Evolutionary conservation across 2,888 invertebrate genomes (phyloP), one percentile per base, ranked within the genome.

Genomic region (Argynnis bischoffii): DNA sequence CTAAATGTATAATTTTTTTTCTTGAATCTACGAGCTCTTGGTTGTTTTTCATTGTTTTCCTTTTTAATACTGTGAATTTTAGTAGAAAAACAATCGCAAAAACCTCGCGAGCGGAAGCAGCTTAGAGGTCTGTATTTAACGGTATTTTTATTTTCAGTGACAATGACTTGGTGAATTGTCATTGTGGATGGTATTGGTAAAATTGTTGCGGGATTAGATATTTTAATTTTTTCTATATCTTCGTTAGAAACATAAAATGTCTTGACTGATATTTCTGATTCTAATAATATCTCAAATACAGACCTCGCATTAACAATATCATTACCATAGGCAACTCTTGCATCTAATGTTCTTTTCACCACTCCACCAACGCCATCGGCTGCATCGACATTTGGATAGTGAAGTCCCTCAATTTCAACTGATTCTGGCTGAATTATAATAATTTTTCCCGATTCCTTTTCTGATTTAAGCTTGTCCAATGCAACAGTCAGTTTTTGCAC

Each of bases 91-190:
- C 54, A 54, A 14, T 54, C 54, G 54, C 54, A 54, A 54, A 11
- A 14, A 6, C 54, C 54, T 54, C 54, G 54, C 18, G 15, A 26
- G 21, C 54, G 26, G 15, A 26, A 54, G 54, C 54, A 54, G 54
- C 54, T 54, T 54, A 54, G 54, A 54, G 54, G 54, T 54, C 54
- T 54, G 15, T 51, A 51, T 51, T 51, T 51, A 15, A n/a, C 6
- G 8, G n/a, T 51, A 51, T 51, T 13, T 15, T 13, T 51, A 51
- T 18, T 51, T 51, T 51, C 15, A n/a, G 51, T 51, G 8, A n/a
- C n/a, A 0, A 51, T 51, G 15, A n/a, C 51, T 51, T 51, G 51
- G 18, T 51, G 51, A 8, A 18, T n/a, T 51, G 11, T 14, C 51
- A 51, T 51, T 2, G 51, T 51, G 15, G 51, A 51, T n/a, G 51